phyloP scores from a whole-genome alignment of 2,797 vertebrate species.

The Loris lydekkerianus region DNA sequence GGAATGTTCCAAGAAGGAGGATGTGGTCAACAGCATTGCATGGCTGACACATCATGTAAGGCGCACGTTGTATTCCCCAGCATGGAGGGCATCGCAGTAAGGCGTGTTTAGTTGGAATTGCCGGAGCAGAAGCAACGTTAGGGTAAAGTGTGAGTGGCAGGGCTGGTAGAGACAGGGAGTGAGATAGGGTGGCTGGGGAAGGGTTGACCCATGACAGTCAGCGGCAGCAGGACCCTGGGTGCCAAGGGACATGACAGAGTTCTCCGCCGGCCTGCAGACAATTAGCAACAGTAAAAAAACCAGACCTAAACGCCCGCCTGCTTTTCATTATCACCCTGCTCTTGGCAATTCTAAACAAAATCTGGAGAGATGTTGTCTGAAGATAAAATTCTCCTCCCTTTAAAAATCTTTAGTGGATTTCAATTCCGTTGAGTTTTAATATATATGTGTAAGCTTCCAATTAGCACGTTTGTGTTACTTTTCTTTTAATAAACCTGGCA shows the following conservation, averaged over 20 bases:
- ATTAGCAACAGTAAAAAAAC: neutral
- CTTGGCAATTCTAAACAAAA: neutral
- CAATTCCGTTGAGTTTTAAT: neutral
- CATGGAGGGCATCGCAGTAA: fast-evolving
- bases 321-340: neutral
- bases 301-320: neutral
- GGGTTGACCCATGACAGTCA: neutral
- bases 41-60: neutral
- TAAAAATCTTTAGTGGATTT: neutral
- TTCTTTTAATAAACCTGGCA: neutral
- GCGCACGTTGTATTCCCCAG: fast-evolving
- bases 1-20: neutral
- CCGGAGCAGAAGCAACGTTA: neutral
- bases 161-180: fast-evolving
- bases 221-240: neutral
- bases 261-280: neutral
- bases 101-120: neutral
- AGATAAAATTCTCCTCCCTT: neutral
- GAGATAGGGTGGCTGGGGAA: neutral
- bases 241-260: neutral
- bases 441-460: neutral
- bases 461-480: neutral
- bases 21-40: fast-evolving
- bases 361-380: neutral
- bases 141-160: too few relatives aligned